Conservation (phyloP, 2,113 vertebrate species). For the Butastur rufipennis region DNA sequence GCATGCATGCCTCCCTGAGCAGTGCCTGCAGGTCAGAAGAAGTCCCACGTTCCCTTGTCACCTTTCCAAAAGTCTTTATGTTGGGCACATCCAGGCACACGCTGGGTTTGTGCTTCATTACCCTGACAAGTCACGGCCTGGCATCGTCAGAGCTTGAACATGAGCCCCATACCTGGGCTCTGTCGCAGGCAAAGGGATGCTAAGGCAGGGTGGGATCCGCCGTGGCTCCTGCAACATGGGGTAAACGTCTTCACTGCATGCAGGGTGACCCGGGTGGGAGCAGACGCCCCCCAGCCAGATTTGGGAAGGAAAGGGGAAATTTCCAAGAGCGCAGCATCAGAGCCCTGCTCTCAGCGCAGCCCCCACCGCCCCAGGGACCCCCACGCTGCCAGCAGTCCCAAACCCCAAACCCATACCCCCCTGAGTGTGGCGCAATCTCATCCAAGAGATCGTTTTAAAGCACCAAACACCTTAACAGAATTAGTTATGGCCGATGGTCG, state of each 20-base stretch:
- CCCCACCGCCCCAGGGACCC: fast-evolving
- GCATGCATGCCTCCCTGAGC: fast-evolving
- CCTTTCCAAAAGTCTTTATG: neutral
- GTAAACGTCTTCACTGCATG: fast-evolving
- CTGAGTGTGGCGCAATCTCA: fast-evolving
- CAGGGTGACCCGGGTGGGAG: fast-evolving
- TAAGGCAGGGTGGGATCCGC: neutral
- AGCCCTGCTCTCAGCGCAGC: neutral
- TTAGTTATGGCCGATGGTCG: fast-evolving
- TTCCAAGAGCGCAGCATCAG: neutral
- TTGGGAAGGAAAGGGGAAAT: neutral
- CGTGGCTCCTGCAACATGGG: fast-evolving
- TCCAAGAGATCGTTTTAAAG: neutral
- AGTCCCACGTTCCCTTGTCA: fast-evolving
- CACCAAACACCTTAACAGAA: neutral
- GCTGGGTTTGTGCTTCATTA: neutral
- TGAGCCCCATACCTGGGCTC: fast-evolving
- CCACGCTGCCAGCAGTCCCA: fast-evolving
- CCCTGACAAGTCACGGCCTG: neutral
- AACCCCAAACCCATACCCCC: neutral
- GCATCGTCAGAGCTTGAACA: fast-evolving
- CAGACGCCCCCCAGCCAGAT: neutral
- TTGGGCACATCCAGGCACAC: neutral
- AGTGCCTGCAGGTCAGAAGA: neutral
- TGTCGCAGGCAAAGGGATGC: neutral